These are phyloP conservation scores for Latrodectus geometricus DNA, from an alignment of 1,140 invertebrate genomes.

Conservation along the genomic window DNA sequence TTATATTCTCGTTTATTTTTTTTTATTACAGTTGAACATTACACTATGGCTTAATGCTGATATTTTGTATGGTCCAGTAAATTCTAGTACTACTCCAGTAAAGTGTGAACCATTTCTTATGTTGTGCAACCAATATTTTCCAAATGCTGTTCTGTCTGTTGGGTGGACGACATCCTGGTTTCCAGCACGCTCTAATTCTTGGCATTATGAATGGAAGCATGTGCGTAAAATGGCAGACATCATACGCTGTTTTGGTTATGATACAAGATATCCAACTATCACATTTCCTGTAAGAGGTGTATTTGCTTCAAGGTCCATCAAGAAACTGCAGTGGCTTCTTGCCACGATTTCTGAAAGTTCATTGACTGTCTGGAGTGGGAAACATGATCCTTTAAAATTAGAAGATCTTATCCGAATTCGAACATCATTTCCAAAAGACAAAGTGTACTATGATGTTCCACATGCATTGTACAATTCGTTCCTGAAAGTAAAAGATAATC, in stretches of 20 bases:
- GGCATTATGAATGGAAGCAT: conserved; percentile 77
- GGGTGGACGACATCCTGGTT: conserved; percentile 86
- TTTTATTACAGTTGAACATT: conserved; percentile 74
- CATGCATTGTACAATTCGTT: background rate
- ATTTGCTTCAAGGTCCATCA: conserved; percentile 75
- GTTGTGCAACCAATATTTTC: conserved; percentile 73
- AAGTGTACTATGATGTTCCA: conserved; percentile 57
- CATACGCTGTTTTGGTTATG: conserved; percentile 70
- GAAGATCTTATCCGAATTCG: conserved; percentile 46
- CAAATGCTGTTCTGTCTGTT: conserved; percentile 79
- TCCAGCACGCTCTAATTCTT: conserved; percentile 62
- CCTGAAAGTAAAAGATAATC: background rate
- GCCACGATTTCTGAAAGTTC: conserved; percentile 68
- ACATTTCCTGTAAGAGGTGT: conserved; percentile 86
- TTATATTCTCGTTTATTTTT: background rate
- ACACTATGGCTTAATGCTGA: conserved; percentile 92
- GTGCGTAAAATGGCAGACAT: conserved; percentile 78
- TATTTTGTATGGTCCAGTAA: conserved; percentile 82
- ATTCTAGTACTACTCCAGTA: conserved; percentile 74
- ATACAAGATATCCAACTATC: conserved; percentile 74
- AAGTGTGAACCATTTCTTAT: conserved; percentile 76
- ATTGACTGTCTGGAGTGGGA: conserved; percentile 80
- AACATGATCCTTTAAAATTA: conserved; percentile 64
- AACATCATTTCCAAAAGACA: conserved; percentile 16
- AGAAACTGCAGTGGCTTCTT: conserved; percentile 68